These are phyloP conservation scores for Diabrotica virgifera DNA, from an alignment of 1,140 invertebrate genomes.

Conservation along the genomic window DNA sequence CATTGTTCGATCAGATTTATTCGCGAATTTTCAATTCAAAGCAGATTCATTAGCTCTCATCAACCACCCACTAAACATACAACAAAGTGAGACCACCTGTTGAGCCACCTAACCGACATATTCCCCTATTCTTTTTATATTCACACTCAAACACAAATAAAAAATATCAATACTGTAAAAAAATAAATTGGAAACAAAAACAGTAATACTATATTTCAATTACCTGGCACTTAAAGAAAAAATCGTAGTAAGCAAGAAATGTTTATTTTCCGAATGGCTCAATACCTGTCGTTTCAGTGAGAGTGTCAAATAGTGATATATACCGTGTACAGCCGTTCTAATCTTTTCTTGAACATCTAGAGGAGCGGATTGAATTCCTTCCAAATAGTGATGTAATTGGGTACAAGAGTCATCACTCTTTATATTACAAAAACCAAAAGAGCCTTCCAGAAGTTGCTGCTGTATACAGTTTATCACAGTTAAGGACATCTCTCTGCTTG, in stretches of 20 bases:
- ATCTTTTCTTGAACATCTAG: conserved; percentile 48
- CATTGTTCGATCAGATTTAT: too few species aligned
- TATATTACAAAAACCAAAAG: conserved; percentile 56
- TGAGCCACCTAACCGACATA: too few species aligned
- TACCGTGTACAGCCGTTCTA: conserved; percentile 48
- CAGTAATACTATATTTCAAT: neutral
- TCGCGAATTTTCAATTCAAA: too few species aligned
- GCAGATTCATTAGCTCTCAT: too few species aligned
- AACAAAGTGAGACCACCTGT: too few species aligned
- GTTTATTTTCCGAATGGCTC: conserved; percentile 36
- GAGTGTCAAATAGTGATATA: conserved; percentile 47
- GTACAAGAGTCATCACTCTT: conserved; percentile 41
- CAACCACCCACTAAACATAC: too few species aligned
- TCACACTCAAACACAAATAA: too few species aligned
- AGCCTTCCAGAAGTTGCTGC: conserved; percentile 59
- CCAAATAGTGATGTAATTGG: conserved; percentile 53
- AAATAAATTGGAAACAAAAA: too few species aligned
- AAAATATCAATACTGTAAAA: too few species aligned
- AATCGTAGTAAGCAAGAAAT: conserved; percentile 51
- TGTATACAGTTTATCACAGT: conserved; percentile 49
- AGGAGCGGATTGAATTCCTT: conserved; percentile 50
- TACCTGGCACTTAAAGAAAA: conserved; percentile 57
- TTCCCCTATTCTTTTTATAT: too few species aligned
- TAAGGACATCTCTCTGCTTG: conserved; percentile 22
- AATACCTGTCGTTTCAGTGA: conserved; percentile 38